These are phyloP conservation scores for Zhengitettix transpicula DNA, from an alignment of 2,888 invertebrate species.

Conservation along the genomic window DNA sequence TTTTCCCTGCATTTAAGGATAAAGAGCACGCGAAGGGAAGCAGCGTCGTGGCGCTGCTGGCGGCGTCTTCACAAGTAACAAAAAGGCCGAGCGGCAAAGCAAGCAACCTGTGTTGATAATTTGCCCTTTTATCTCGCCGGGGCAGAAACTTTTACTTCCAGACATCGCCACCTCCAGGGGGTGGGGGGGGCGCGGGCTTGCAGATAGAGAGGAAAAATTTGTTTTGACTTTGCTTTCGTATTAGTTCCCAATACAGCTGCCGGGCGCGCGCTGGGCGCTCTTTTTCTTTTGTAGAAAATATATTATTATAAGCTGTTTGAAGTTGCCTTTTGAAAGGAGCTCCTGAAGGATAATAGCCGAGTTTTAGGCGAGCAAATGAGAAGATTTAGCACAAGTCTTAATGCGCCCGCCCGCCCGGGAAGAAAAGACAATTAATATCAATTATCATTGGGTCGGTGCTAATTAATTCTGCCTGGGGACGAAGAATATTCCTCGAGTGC, in stretches of 20 bases:
- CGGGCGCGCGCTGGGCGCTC: background rate
- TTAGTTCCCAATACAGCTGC: background rate
- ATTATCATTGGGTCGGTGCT: slow-evolving; percentile 20
- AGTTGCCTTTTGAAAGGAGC: background rate
- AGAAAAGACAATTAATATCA: slow-evolving; percentile 24
- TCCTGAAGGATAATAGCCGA: background rate
- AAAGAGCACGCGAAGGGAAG: no score
- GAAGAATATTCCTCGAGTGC: background rate
- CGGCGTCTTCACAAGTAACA: no score
- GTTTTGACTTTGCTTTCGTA: background rate
- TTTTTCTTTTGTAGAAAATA: background rate
- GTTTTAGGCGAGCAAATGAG: slow-evolving; percentile 6
- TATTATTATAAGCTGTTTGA: background rate
- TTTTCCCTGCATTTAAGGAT: no score
- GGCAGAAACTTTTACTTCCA: no score
- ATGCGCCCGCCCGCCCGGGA: slow-evolving; percentile 18
- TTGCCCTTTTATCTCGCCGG: no score
- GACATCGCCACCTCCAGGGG: no score
- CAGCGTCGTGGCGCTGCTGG: no score
- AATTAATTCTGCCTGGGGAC: slow-evolving; percentile 17
- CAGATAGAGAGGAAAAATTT: no score
- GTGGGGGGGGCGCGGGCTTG: no score
- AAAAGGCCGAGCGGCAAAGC: no score
- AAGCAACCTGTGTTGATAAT: no score
- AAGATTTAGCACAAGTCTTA: slow-evolving; percentile 14